Percentiles rank a stretch among this genome's conserved stretches.
phyloP scores from a whole-genome alignment of 2,797 vertebrate species.

The Lacerta agilis region DNA sequence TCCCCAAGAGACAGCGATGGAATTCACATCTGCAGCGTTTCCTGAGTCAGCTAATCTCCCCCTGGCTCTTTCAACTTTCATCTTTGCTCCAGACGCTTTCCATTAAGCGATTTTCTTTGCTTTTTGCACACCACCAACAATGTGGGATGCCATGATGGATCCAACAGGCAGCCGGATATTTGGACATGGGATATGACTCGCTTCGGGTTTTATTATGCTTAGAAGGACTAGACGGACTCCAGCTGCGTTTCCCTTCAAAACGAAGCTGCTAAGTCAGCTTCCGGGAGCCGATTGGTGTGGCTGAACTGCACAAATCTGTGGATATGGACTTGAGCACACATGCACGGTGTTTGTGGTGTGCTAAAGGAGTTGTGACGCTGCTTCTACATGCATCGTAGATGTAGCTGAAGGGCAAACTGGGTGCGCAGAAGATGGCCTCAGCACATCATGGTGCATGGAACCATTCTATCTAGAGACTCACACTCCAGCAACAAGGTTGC shows the following conservation, averaged over 20 bases:
- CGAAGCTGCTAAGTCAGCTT: slow-evolving; percentile 32
- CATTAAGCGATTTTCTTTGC: slow-evolving; percentile 32
- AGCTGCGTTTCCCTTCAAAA: slow-evolving; percentile 24
- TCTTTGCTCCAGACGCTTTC: slow-evolving; percentile 59
- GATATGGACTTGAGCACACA: too few relatives aligned
- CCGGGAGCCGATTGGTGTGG: background rate
- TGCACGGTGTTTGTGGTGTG: too few relatives aligned
- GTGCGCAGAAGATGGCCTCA: too few relatives aligned
- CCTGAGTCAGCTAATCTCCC: slow-evolving; percentile 51
- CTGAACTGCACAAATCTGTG: background rate
- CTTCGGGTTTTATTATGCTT: slow-evolving; percentile 46
- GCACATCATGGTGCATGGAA: too few relatives aligned
- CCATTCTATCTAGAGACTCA: too few relatives aligned
- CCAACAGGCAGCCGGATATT: slow-evolving; percentile 42
- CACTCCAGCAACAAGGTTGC: too few relatives aligned
- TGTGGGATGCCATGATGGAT: slow-evolving; percentile 47
- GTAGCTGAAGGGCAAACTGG: background rate
- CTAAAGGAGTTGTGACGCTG: background rate
- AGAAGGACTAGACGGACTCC: slow-evolving; percentile 42
- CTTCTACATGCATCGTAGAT: background rate
- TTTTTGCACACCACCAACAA: slow-evolving; percentile 13
- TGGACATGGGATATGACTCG: slow-evolving; percentile 30
- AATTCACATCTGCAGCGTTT: slow-evolving; percentile 42
- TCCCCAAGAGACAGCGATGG: slow-evolving; percentile 33
- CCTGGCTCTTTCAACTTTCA: slow-evolving; percentile 26